Percentiles rank a stretch among this genome's conserved stretches.
Evolutionary conservation across 2,113 vertebrate genomes (phyloP).

Genomic region (Peucedramus taeniatus): DNA sequence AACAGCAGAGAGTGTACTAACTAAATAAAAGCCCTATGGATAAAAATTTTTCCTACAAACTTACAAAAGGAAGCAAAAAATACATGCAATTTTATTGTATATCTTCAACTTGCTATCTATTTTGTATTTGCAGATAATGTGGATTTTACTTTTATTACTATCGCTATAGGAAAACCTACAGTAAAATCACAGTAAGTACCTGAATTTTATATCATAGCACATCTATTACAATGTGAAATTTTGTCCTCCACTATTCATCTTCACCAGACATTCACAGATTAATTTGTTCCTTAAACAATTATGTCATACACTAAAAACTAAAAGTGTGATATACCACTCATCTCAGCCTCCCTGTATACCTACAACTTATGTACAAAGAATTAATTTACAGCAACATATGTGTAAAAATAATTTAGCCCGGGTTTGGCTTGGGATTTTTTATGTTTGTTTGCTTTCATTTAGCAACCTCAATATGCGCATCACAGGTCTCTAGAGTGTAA

Average conservation of each 20-base stretch:
- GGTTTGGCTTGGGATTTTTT: rapidly evolving
- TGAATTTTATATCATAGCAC: neutral
- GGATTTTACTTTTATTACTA: neutral
- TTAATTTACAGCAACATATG: neutral
- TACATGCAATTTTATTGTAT: neutral
- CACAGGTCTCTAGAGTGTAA: neutral
- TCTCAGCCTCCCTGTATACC: neutral
- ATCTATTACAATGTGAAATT: neutral
- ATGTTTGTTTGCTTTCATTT: neutral
- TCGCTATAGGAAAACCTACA: neutral
- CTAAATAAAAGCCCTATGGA: neutral
- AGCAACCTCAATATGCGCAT: neutral
- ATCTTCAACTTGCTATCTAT: neutral
- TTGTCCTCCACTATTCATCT: neutral
- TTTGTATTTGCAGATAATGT: neutral
- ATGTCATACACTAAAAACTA: neutral
- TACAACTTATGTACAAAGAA: neutral
- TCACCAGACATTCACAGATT: neutral
- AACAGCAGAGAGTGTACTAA: neutral
- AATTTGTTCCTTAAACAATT: neutral
- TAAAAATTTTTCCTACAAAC: neutral
- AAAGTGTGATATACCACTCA: neutral
- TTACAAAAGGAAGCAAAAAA: neutral
- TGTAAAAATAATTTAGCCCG: neutral
- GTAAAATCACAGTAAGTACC: neutral